Evolutionary conservation across 2,888 invertebrate genomes (phyloP), one percentile per base, ranked within the genome.

Genomic region (Melipona bicolor): DNA sequence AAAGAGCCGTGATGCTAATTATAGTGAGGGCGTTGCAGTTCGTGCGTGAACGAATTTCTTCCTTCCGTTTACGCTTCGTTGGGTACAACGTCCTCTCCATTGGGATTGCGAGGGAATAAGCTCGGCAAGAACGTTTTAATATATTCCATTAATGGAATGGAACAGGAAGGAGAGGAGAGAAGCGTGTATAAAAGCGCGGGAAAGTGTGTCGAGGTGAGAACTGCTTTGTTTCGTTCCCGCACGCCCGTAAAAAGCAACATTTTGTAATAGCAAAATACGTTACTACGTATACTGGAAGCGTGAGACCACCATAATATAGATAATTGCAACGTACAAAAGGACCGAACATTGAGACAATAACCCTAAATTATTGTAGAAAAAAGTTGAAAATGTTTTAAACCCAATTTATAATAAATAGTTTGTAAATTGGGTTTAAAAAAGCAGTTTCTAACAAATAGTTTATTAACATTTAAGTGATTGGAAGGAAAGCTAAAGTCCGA

Each of bases 121-220:
- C 67, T 3, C 13, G n/a, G 13, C 67, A 27, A 32, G 32, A 21
- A 81, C 59, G 71, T 78, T 81, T 79, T 79, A 79, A 81, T 81
- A 52, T 65, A 80, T 83, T 76, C 67, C 81, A 71, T 71, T 81
- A 81, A 81, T 71, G 77, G 76, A 77, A 77, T 76, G 67, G 72
- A 72, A 72, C 4, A 19, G 62, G 56, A 17, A 72, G n/a, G 61
- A 19, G 2, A 19, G 9, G 56, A 32, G 50, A 32, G 71, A 65
- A 72, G 2, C 9, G 36, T 6, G 59, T 74, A 77, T 24, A 78
- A 61, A 27, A 32, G 21, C 36, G n/a, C 17, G 59, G 59, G 11
- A 32, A 61, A 81, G 69, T 88, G 77, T 68, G 65, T 59, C 70
- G 80, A 71, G 79, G 67, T 69, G 79, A 72, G 68, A 73, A 85